These are phyloP conservation scores for Drosophila nigricruria DNA, from an alignment of 2,888 invertebrate genomes.

Conservation along the genomic window DNA sequence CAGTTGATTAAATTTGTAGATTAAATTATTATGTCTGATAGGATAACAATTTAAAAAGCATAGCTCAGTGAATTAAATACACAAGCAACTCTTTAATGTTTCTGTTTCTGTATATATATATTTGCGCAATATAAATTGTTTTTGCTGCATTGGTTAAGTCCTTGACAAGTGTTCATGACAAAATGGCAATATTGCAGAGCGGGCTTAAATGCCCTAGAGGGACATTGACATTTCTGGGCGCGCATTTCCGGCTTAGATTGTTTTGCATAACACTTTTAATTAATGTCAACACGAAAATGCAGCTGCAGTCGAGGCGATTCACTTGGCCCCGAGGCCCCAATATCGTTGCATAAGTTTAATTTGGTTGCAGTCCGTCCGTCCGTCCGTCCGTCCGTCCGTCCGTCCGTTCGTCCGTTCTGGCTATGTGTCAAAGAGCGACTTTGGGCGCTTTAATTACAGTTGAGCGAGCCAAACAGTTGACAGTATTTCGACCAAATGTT, in stretches of 20 bases:
- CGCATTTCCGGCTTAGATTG: conserved; percentile 47
- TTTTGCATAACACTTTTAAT: conserved; percentile 76
- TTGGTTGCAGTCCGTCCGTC: conserved; percentile 22
- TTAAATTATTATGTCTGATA: too few relatives aligned
- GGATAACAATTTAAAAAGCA: not conserved
- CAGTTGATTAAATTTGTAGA: not conserved
- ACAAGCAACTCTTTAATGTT: too few relatives aligned
- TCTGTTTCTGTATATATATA: not conserved
- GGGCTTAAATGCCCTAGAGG: conserved; percentile 13
- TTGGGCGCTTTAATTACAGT: conserved; percentile 53
- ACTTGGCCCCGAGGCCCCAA: conserved; percentile 24
- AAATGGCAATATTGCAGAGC: conserved; percentile 19
- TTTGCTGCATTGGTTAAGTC: conserved; percentile 14
- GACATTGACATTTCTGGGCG: conserved; percentile 31
- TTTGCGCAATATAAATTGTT: conserved; percentile 4
- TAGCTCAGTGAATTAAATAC: not conserved
- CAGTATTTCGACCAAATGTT: conserved; percentile 29
- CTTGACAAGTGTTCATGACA: conserved; percentile 40
- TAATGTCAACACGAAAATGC: conserved; percentile 59
- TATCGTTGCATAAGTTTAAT: conserved; percentile 63
- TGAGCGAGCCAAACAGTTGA: conserved; percentile 18
- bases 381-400: not conserved
- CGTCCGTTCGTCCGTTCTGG: not conserved
- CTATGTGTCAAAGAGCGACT: conserved; percentile 25
- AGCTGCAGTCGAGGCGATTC: conserved; percentile 20